A percentile compares a stretch with the other conserved stretches of the same genome.
Evolutionary conservation across 2,888 invertebrate species (phyloP).

Genomic region (Blera fallax): DNA sequence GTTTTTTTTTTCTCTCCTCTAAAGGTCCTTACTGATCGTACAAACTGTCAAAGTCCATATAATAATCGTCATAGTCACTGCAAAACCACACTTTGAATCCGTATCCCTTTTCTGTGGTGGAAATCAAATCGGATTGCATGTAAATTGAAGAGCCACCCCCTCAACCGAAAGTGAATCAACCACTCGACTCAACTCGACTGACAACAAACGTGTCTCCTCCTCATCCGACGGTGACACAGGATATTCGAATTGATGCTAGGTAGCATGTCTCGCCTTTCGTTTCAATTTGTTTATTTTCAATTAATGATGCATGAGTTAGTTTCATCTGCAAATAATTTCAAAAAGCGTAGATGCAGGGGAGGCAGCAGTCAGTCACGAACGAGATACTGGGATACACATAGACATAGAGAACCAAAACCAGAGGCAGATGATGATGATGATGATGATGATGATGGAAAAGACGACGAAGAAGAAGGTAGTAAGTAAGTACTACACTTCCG

Average conservation of each 20-base stretch:
- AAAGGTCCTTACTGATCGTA: background rate
- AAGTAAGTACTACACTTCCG: conserved; percentile 62
- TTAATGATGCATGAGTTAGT: conserved; percentile 70
- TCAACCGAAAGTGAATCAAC: background rate
- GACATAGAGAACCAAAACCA: too few species aligned
- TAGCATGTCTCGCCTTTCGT: conserved; percentile 62
- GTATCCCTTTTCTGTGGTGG: background rate
- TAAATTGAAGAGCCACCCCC: conserved; percentile 17
- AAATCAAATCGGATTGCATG: conserved; percentile 22
- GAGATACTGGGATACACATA: background rate
- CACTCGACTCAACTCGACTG: background rate
- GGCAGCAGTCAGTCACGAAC: background rate
- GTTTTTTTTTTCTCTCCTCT: background rate
- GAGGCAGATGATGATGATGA: background rate
- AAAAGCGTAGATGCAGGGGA: conserved; percentile 8
- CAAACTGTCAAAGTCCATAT: background rate
- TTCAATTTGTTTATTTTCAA: conserved; percentile 69
- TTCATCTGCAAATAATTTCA: conserved; percentile 55
- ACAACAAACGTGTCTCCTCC: background rate
- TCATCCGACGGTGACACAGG: conserved; percentile 14
- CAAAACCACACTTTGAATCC: conserved; percentile 1
- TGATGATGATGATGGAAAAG: conserved; percentile 11
- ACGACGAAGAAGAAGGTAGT: background rate
- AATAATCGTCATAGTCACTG: background rate
- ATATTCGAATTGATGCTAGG: conserved; percentile 58